Base-by-base conservation (phyloP, 2,888 invertebrate genomes). In the Antitype chi region DNA sequence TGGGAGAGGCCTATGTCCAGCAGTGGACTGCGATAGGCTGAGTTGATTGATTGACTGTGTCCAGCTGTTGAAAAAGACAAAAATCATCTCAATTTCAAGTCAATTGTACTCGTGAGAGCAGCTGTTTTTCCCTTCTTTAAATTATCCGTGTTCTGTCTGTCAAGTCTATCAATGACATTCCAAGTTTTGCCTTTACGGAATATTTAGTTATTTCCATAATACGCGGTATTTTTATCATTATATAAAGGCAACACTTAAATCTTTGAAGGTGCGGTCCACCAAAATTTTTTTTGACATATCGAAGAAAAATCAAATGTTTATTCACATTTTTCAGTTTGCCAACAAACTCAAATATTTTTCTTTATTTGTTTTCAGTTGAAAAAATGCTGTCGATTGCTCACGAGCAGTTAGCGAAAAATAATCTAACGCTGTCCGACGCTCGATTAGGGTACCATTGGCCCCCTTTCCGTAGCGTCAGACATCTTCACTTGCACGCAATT, bases 371-470 rank as follows among this genome's bases (percentile, higher is more conserved):
- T 95, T 17, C 91, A 98, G 98, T 98, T 69, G 94, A 97, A 64
- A 97, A 97, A 89, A 97, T 99, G 97, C 95, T 98, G 7, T 89
- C 94, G 0, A 95, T 94, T 0, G 91, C 97, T 0, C 94, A 95
- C 67, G 92, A 95, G 2, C 88, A 96, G 38, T 87, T 98, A 2
- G 80, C 88, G 0, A 95, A 97, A n/a, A 95, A 97, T 81, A 97
- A 96, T n/a, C 93, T 97, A 0, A 87, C 94, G 0, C 67, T 92
- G 0, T 90, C 94, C 0, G 97, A 97, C 76, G 94, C 96, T 0
- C 87, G 96, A 32, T 92, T 95, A 63, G 99, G 99, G 0, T 99
- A 99, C 91, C 99, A 99, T 92, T 98, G 98, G 98, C 99, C 99
- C 0, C 99, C 99, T 0, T 99, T 99, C 94, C 97, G 98, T 78